A percentile compares a stretch with the other conserved stretches of the same genome.
These are phyloP conservation scores for Oreochromis aureus DNA, from an alignment of 2,113 vertebrate species.

Conservation along the genomic window DNA sequence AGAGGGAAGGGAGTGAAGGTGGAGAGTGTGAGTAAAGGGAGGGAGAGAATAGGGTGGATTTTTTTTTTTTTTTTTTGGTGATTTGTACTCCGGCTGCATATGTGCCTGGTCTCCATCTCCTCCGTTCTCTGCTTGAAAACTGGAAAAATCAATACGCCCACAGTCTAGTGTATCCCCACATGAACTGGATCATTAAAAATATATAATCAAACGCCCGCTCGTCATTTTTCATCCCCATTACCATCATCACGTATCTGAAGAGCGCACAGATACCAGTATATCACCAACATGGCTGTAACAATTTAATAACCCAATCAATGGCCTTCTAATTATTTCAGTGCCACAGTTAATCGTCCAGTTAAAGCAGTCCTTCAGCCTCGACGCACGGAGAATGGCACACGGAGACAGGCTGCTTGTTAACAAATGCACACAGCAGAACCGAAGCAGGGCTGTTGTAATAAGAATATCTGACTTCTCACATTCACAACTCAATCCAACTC, in stretches of 20 bases:
- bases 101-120: slow-evolving; percentile 53
- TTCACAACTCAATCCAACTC: slow-evolving; percentile 75
- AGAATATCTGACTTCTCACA: slow-evolving; percentile 76
- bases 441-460: slow-evolving; percentile 53
- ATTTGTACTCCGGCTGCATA: slow-evolving; percentile 60
- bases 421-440: slow-evolving; percentile 42
- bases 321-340: slow-evolving; percentile 52
- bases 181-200: slow-evolving; percentile 66
- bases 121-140: slow-evolving; percentile 56
- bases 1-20: slow-evolving; percentile 14
- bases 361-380: slow-evolving; percentile 35
- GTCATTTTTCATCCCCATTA: slow-evolving; percentile 49
- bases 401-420: slow-evolving; percentile 52
- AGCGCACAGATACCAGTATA: neutral
- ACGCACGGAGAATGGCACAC: slow-evolving; percentile 7
- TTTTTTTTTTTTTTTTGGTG: neutral
- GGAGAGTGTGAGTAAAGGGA: slow-evolving; percentile 17
- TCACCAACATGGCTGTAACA: slow-evolving; percentile 29
- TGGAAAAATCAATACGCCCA: slow-evolving; percentile 64
- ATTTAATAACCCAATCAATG: slow-evolving; percentile 57
- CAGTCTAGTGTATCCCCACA: slow-evolving; percentile 56
- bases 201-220: slow-evolving; percentile 49
- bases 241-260: slow-evolving; percentile 7
- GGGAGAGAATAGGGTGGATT: slow-evolving; percentile 30
- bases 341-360: slow-evolving; percentile 50